These are phyloP conservation scores for Camponotus pennsylvanicus DNA, from an alignment of 1,140 invertebrate species.

Conservation along the genomic window DNA sequence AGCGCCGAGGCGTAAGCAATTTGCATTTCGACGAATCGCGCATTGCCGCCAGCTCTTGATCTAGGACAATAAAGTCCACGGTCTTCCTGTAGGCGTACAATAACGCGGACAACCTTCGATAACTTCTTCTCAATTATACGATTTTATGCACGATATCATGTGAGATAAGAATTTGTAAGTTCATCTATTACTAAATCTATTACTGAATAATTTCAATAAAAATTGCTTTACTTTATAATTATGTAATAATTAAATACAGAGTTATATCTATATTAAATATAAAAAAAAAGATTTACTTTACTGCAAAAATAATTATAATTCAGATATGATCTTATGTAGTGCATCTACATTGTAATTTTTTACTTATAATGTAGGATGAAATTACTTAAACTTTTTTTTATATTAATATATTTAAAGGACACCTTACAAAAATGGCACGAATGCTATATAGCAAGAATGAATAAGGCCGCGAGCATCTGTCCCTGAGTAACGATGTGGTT, in stretches of 20 bases:
- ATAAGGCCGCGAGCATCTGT: constrained; percentile 6
- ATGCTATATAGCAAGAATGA: background rate
- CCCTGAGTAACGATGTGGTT: constrained; percentile 27
- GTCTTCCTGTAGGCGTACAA: constrained; percentile 70
- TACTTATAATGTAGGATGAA: background rate
- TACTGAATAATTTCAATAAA: background rate
- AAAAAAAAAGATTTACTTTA: background rate
- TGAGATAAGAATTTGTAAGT: background rate
- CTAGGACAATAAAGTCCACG: constrained; percentile 76
- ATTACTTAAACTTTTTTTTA: constrained; percentile 4
- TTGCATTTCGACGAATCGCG: constrained; percentile 73
- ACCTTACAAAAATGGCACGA: background rate
- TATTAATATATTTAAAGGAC: background rate
- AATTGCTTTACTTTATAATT: constrained; percentile 5
- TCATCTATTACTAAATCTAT: too few relatives aligned
- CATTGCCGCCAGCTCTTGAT: constrained; percentile 67
- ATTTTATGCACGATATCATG: background rate
- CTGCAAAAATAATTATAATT: background rate
- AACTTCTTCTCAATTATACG: constrained; percentile 15
- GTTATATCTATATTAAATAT: background rate
- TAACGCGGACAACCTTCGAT: constrained; percentile 54
- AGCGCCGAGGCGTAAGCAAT: constrained; percentile 73
- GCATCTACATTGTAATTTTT: background rate
- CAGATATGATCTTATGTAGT: background rate
- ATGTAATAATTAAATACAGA: background rate